Percentiles rank a stretch among this genome's conserved stretches.
Conservation (phyloP, 1,140 invertebrate genomes). For the Heliconius hermathena region DNA sequence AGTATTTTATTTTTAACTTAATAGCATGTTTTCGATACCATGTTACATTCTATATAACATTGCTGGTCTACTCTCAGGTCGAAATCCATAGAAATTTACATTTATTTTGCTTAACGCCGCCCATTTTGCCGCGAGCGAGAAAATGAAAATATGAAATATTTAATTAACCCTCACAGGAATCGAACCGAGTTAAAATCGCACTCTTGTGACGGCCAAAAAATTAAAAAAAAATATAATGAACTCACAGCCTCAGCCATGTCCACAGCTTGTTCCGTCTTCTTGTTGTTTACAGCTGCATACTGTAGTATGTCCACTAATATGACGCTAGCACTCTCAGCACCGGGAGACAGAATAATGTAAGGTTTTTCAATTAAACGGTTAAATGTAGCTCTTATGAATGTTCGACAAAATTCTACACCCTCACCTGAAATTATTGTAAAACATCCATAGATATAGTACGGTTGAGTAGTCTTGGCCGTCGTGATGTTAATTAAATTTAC, state of each 20-base stretch:
- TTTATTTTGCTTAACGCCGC: too few species aligned
- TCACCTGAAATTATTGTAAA: background rate
- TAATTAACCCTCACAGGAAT: too few species aligned
- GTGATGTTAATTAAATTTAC: background rate
- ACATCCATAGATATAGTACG: background rate
- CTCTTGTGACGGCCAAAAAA: background rate
- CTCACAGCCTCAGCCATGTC: background rate
- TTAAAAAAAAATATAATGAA: background rate
- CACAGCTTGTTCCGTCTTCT: background rate
- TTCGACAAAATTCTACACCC: background rate
- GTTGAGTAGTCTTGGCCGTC: background rate
- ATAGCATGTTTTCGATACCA: too few species aligned
- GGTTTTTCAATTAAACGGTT: constrained; percentile 23
- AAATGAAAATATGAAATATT: too few species aligned
- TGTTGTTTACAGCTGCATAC: background rate
- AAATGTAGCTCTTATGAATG: constrained; percentile 16
- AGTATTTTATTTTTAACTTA: too few species aligned
- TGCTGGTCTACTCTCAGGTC: too few species aligned
- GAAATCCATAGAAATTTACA: too few species aligned
- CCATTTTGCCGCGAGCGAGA: too few species aligned
- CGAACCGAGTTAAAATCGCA: too few species aligned
- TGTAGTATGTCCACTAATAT: background rate
- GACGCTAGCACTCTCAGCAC: background rate
- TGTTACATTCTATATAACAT: too few species aligned
- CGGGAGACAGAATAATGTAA: background rate